Evolutionary conservation across 2,888 invertebrate genomes (phyloP), one percentile per base, ranked within the genome.

Genomic region (Drosophila koepferae): DNA sequence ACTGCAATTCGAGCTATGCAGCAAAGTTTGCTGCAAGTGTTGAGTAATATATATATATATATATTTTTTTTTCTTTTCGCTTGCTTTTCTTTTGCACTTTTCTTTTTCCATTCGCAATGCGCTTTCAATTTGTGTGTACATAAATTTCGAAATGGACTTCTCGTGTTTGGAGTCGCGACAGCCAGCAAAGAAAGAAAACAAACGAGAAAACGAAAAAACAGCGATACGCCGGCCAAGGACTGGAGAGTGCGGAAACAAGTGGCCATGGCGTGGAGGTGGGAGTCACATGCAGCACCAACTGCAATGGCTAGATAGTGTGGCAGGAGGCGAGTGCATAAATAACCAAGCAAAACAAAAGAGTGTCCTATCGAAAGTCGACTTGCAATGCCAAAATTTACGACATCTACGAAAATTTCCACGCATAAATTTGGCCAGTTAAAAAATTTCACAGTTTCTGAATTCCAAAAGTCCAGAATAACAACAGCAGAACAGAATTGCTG

Each of bases 111-210:
- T 54, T 74, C 59, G 60, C 72, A 46, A 51, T 46, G 73, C 77
- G 77, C 76, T 88, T 85, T 83, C 89, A 85, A 81, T 83, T 89
- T 83, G 89, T 88, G 84, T 83, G 84, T 80, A 87, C 84, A 88
- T 88, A 90, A 90, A 88, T 88, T 89, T 79, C 84, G 77, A 82
- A 88, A 90, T 88, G 89, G 88, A 88, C 86, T 88, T 90, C 74
- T 89, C 80, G 76, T 88, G 88, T 88, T 84, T 70, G 85, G 63
- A 73, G 64, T 66, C 62, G 69, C 74, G 73, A 78, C 76, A 79
- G 72, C 60, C 70, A 55, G 31, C 12, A 51, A 34, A 51, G 49
- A 71, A 53, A 63, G 71, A 65, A 54, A 65, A 66, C 43, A 67
- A 48, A 20, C 20, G 20, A 20, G 20, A 20, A 20, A 63, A 68